Conservation (phyloP, 2,797 vertebrate genomes). For the Forpus xanthops region DNA sequence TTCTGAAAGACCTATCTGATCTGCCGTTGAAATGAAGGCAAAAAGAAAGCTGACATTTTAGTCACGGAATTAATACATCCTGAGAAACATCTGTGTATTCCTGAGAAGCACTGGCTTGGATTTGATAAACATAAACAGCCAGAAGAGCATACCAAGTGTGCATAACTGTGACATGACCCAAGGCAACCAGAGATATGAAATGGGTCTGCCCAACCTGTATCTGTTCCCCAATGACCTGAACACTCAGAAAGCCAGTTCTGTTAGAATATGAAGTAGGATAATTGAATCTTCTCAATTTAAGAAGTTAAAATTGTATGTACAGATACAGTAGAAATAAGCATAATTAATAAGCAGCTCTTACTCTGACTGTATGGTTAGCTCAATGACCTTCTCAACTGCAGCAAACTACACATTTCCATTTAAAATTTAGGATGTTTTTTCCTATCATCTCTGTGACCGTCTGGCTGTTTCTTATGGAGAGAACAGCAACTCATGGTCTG, state of each 20-base stretch:
- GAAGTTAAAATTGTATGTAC: neutral
- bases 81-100: constrained; percentile 34
- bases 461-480: neutral
- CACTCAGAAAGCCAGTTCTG: neutral
- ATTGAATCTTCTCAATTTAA: neutral
- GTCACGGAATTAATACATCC: neutral
- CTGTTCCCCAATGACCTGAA: neutral
- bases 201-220: neutral
- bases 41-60: constrained; percentile 7
- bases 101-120: constrained; percentile 15
- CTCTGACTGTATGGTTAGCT: neutral
- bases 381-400: neutral
- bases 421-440: neutral
- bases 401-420: neutral
- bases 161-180: neutral
- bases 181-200: neutral
- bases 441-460: neutral
- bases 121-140: neutral
- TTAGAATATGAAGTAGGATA: neutral
- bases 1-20: neutral
- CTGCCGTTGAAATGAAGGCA: neutral
- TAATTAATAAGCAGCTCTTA: neutral
- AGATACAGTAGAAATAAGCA: neutral
- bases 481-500: neutral
- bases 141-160: neutral